Percentiles rank a stretch among this genome's conserved stretches.
Evolutionary conservation across 1,140 invertebrate species (phyloP).

Genomic region (Pachyrhynchus sulphureomaculatus): DNA sequence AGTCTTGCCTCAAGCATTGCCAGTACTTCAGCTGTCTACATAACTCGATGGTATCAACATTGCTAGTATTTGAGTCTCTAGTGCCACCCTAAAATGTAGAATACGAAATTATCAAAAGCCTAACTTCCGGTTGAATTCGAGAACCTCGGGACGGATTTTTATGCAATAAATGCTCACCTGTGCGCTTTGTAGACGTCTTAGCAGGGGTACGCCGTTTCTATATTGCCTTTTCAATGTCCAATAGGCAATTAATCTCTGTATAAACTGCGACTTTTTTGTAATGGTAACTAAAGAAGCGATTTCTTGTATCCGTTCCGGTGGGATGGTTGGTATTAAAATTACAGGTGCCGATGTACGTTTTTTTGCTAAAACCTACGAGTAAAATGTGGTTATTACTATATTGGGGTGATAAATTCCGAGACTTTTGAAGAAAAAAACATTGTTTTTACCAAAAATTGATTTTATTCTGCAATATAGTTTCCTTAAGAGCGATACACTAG

Average conservation of each 20-base stretch:
- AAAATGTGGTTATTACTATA: too few species aligned
- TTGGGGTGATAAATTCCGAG: too few species aligned
- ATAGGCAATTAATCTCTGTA: conserved; percentile 85
- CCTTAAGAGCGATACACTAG: too few species aligned
- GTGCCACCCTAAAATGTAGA: conserved; percentile 46
- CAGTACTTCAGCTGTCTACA: conserved; percentile 91
- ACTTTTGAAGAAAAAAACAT: too few species aligned
- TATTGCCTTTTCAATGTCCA: conserved; percentile 97
- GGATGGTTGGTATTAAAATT: conserved; percentile 92
- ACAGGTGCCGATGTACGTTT: conserved; percentile 88
- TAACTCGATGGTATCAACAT: conserved; percentile 68
- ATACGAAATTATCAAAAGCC: neutral
- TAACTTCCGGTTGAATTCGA: too few species aligned
- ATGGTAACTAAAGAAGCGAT: conserved; percentile 73
- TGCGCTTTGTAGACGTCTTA: conserved; percentile 79
- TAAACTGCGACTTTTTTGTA: conserved; percentile 80
- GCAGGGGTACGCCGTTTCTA: conserved; percentile 91
- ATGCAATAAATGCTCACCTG: too few species aligned
- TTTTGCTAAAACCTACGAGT: conserved; percentile 60
- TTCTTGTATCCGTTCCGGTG: conserved; percentile 82
- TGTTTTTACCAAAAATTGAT: too few species aligned
- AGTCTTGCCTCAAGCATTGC: conserved; percentile 91
- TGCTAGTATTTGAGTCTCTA: conserved; percentile 43
- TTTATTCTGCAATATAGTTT: too few species aligned
- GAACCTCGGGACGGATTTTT: too few species aligned